Conservation (phyloP, 2,888 invertebrate genomes). For the Dimorphilus gyrociliatus region DNA sequence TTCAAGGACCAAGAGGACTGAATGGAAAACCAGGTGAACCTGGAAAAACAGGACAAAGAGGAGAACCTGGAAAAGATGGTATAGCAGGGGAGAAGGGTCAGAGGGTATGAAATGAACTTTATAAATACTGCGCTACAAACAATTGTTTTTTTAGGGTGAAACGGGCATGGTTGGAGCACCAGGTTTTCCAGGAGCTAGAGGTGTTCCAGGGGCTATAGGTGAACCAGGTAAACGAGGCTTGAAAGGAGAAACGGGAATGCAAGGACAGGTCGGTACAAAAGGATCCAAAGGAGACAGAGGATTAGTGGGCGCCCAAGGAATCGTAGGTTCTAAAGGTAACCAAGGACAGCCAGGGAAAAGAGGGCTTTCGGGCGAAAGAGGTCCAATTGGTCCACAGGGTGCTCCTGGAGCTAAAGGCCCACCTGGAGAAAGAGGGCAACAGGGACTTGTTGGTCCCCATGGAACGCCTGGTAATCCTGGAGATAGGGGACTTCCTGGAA, state of each 20-base stretch:
- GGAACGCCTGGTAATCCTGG: constrained; percentile 2
- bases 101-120: constrained; percentile 4
- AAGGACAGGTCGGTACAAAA: neutral
- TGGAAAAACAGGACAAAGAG: constrained; percentile 7
- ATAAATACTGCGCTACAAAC: neutral
- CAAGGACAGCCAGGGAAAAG: too few relatives aligned
- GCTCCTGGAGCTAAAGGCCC: neutral
- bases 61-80: constrained; percentile 6
- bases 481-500: constrained; percentile 1
- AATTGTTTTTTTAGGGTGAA: constrained; percentile 2
- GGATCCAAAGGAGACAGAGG: constrained; percentile 2
- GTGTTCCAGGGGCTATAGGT: constrained; percentile 41
- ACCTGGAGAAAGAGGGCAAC: constrained; percentile 1
- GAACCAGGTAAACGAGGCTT: constrained; percentile 45
- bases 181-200: constrained; percentile 4
- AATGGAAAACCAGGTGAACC: neutral
- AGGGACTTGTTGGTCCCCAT: neutral
- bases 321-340: constrained; percentile 4
- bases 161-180: constrained; percentile 4
- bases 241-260: neutral
- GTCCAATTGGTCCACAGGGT: constrained; percentile 2
- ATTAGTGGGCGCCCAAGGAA: constrained; percentile 4
- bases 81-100: neutral
- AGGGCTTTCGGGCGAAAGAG: constrained; percentile 2
- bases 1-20: neutral